phyloP scores from a whole-genome alignment of 2,888 invertebrate genomes.

The Cybosia mesomella region DNA sequence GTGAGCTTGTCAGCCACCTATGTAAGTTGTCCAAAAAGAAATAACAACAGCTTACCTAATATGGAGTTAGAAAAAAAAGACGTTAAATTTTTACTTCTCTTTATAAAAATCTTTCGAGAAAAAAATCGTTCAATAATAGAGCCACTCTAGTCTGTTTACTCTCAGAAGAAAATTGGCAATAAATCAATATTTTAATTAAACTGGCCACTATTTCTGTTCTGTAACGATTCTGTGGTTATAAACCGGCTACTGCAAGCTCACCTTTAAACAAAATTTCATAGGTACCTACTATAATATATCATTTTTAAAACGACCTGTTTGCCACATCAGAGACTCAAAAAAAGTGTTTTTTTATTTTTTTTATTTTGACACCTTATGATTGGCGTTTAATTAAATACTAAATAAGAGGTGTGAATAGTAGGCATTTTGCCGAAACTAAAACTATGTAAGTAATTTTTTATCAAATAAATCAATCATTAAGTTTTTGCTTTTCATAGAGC shows the following conservation, averaged over 20 bases:
- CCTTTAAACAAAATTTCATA: not conserved
- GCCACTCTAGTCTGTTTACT: not conserved
- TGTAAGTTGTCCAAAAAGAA: too few relatives aligned
- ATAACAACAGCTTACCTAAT: too few relatives aligned
- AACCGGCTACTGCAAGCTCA: not conserved
- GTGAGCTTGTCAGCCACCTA: too few relatives aligned
- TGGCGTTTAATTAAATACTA: not conserved
- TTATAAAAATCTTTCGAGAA: too few relatives aligned
- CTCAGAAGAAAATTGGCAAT: not conserved
- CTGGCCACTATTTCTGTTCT: too few relatives aligned
- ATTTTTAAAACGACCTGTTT: not conserved
- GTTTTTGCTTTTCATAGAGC: not conserved
- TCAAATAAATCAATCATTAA: not conserved
- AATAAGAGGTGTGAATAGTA: not conserved
- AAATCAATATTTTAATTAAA: conserved; percentile 3
- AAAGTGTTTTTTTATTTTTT: not conserved
- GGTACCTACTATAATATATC: not conserved
- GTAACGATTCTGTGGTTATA: not conserved
- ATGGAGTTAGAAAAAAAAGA: too few relatives aligned
- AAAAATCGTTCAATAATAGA: not conserved
- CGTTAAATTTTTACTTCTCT: not conserved
- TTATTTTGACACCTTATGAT: not conserved
- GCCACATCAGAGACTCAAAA: not conserved
- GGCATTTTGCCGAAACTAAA: not conserved
- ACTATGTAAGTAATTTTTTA: not conserved